Base-by-base conservation (phyloP, 2,797 vertebrate genomes). In the Sebastes hubbsi region DNA sequence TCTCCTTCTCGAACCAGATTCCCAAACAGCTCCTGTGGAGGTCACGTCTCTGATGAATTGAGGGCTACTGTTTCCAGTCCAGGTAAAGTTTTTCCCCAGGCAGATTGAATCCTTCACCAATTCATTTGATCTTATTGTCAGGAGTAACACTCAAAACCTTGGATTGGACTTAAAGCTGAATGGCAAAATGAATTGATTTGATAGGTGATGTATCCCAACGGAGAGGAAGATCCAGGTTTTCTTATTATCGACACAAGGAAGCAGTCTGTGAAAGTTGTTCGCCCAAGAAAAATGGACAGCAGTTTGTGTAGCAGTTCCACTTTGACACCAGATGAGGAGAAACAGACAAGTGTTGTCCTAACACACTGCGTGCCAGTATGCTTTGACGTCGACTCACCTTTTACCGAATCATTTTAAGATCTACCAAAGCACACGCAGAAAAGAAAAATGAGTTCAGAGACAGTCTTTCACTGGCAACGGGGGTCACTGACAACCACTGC, bases 321-420 rank as follows among this genome's bases (percentile, higher is more conserved):
- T 91, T 74, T 75, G 87, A 90, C 91, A 88, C 87, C 84, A 75
- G 87, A 84, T 49, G 67, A 36, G 36, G 46, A 77, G 84, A 81
- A 82, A 83, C 78, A 89, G 85, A 89, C 82, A 72, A 86, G 87
- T 67, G 87, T 88, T 92, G 83, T 91, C 92, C 95, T 93, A 96
- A 96, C 95, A 96, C 97, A 96, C 96, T 94, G 94, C n/a, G 96
- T 97, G 97, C 97, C 94, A 96, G 96, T 95, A 95, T 78, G 91
- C 85, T 94, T 94, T 93, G 85, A 88, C 83, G 90, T 77, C 72
- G 87, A 78, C 78, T 58, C 66, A 71, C 94, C 95, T 94, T 94
- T 97, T 95, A 99, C 94, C 96, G 94, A 96, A 95, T 97, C 98
- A 99, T 98, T 94, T 96, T 98, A 95, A 94, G 91, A 91, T 95